A percentile compares a stretch with the other conserved stretches of the same genome.
Evolutionary conservation across 1,140 invertebrate genomes (phyloP).

Genomic region (Propsilocerus akamusi): DNA sequence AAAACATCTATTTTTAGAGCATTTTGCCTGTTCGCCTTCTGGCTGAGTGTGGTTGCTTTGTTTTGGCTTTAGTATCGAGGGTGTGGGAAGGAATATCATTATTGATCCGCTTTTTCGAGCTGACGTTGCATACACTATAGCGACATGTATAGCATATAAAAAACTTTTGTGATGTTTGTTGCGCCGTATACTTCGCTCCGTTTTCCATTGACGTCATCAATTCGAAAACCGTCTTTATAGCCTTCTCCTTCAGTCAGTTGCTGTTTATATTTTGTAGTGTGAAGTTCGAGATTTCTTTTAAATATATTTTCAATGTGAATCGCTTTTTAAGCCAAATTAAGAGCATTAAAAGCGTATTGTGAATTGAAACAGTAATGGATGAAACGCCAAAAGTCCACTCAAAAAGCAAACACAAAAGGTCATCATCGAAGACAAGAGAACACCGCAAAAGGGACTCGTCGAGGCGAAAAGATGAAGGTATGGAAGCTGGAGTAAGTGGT

Average conservation of each 20-base stretch:
- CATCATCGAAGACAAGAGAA: not conserved
- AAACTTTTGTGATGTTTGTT: constrained; percentile 3
- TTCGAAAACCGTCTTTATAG: not conserved
- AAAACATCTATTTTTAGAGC: too few relatives aligned
- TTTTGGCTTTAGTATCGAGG: too few relatives aligned
- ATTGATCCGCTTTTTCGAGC: not conserved
- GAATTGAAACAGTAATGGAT: not conserved
- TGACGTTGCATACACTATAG: constrained; percentile 1
- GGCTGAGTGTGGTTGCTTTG: too few relatives aligned
- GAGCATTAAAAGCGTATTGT: not conserved
- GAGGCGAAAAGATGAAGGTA: not conserved
- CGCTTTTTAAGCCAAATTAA: not conserved
- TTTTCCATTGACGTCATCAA: constrained; percentile 1
- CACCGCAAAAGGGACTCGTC: not conserved
- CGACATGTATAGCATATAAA: constrained; percentile 1
- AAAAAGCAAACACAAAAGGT: not conserved
- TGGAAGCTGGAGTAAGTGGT: not conserved
- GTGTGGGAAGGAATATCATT: not conserved
- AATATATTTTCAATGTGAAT: not conserved
- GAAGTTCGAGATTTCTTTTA: too few relatives aligned
- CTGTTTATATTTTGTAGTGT: not conserved
- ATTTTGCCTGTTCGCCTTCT: too few relatives aligned
- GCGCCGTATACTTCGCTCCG: constrained; percentile 1
- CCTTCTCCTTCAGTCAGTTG: not conserved
- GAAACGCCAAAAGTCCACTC: not conserved